A percentile compares a stretch with the other conserved stretches of the same genome.
These are phyloP conservation scores for Protophormia terraenovae DNA, from an alignment of 2,888 invertebrate species.

Conservation along the genomic window DNA sequence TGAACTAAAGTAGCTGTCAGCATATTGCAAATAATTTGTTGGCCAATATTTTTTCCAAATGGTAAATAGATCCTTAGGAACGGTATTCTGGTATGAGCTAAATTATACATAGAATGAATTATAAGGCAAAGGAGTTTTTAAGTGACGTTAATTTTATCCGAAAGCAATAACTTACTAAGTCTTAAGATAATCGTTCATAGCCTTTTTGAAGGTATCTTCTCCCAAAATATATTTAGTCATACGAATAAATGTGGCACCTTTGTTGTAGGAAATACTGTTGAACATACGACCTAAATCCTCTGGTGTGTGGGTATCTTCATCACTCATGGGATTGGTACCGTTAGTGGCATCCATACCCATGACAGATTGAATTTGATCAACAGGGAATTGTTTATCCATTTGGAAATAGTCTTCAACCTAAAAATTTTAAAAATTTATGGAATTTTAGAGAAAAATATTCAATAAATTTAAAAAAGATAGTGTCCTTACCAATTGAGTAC, in stretches of 20 bases:
- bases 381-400: slow-evolving; percentile 86
- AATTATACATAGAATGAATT: too few species aligned
- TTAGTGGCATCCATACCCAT: slow-evolving; percentile 84
- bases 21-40: slow-evolving; percentile 73
- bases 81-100: slow-evolving; percentile 76
- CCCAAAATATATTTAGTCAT: slow-evolving; percentile 87
- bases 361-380: slow-evolving; percentile 86
- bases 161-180: slow-evolving; percentile 75
- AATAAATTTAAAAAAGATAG: too few species aligned
- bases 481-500: slow-evolving; percentile 78
- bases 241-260: slow-evolving; percentile 86
- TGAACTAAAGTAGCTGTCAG: slow-evolving; percentile 78
- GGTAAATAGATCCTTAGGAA: slow-evolving; percentile 82
- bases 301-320: slow-evolving; percentile 83
- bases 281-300: slow-evolving; percentile 85
- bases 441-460: too few species aligned
- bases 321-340: slow-evolving; percentile 84
- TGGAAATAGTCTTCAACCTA: slow-evolving; percentile 85
- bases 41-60: slow-evolving; percentile 79
- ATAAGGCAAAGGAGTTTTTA: too few species aligned
- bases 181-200: slow-evolving; percentile 83
- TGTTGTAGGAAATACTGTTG: slow-evolving; percentile 86
- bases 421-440: background rate
- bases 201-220: slow-evolving; percentile 82
- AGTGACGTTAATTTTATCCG: too few species aligned